phyloP scores from a whole-genome alignment of 2,113 vertebrate genomes.

The Festucalex cinctus region DNA sequence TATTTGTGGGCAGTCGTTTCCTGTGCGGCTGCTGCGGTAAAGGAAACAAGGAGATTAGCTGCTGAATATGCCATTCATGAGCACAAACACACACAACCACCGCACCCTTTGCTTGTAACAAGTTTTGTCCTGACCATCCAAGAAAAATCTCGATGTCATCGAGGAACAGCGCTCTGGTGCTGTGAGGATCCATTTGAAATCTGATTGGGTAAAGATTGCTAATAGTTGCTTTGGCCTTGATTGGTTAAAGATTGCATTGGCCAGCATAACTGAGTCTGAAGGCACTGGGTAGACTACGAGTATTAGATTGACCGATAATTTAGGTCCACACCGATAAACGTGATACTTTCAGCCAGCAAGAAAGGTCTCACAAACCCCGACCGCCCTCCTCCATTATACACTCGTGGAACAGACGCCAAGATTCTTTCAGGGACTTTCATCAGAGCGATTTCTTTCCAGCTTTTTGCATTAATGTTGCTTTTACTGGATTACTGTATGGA shows the following conservation, averaged over 20 bases:
- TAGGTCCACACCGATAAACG: too few relatives aligned
- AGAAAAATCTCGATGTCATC: too few relatives aligned
- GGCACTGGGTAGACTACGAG: too few relatives aligned
- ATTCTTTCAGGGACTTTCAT: conserved; percentile 40
- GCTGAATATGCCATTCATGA: conserved; percentile 15
- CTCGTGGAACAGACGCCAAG: conserved; percentile 21
- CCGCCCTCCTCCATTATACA: conserved; percentile 9
- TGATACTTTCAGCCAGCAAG: background rate
- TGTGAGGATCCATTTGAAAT: too few relatives aligned
- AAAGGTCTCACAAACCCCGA: background rate
- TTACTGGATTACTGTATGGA: conserved; percentile 48
- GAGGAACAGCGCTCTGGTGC: too few relatives aligned
- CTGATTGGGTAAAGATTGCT: too few relatives aligned
- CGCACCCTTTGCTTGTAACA: background rate
- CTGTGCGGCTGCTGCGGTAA: conserved; percentile 7
- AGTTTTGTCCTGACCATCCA: too few relatives aligned
- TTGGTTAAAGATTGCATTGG: too few relatives aligned
- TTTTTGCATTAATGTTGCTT: conserved; percentile 30
- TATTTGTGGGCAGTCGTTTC: conserved; percentile 2
- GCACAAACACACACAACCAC: background rate
- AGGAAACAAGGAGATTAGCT: conserved; percentile 23
- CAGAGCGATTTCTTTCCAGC: conserved; percentile 24
- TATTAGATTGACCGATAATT: too few relatives aligned
- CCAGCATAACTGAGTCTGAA: too few relatives aligned
- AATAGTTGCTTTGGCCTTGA: too few relatives aligned